Base-by-base conservation (phyloP, 2,888 invertebrate species). In the Sclerodermus sp. region DNA sequence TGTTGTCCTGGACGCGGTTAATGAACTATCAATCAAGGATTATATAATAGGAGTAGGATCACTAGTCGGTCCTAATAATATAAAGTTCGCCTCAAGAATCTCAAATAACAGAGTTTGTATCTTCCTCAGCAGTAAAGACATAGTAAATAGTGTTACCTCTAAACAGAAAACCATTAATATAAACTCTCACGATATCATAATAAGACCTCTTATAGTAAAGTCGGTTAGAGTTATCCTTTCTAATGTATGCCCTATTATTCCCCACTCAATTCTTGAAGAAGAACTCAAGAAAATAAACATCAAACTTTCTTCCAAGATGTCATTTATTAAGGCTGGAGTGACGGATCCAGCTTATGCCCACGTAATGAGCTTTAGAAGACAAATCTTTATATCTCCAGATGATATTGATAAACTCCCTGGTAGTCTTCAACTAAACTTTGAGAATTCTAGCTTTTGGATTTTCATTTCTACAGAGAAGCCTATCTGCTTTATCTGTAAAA, bases 191-290 rank as follows among this genome's bases (percentile, higher is more conserved):
- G 8, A 5, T 5, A 8, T 23, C 4, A 23, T 8, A 3, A 8
- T 23, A 3, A 23, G 23, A 23, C 23, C 23, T 8, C 8, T 23
- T 23, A 8, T 23, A 3, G 23, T 8, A 5, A 23, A 23, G 8
- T 23, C 23, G 3, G 23, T 23, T 5, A 23, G 23, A 8, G 23
- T 23, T 23, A 46, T 56, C 6, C 10, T 56, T 10, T 56, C 50
- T 3, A 56, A 56, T 36, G 50, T 56, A 2, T 42, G 14, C 5
- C 56, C 50, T 12, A 42, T 47, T 10, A 53, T 56, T 0, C 50
- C 55, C 1, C 48, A 51, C 39, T 40, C 2, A 4, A 13, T 15
- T 6, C 36, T 51, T 9, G 49, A 46, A 30, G 32, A 49, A 14
- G 1, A 38, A 30, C 38, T 49, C 6, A 31, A n/a, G 13, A 32